Evolutionary conservation across 2,113 vertebrate genomes (phyloP), one percentile per base, ranked within the genome.

Genomic region (Channa argus): DNA sequence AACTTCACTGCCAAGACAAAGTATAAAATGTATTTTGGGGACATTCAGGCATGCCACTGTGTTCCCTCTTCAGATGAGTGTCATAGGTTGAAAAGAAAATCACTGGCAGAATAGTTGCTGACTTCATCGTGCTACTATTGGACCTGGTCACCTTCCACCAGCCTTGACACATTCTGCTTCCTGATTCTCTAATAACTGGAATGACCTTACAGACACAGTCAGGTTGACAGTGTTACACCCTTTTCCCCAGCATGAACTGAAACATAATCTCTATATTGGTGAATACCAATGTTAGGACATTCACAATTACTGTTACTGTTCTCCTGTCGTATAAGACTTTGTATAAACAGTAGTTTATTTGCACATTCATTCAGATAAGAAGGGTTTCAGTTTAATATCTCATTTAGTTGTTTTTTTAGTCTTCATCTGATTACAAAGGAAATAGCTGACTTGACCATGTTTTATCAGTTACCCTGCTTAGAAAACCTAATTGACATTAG

Each of bases 21-120:
- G 44, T 46, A 64, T 58, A 37, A 44, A 46, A 73, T 82, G 44
- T 68, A 79, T 81, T 83, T 87, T 77, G 66, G 74, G 80, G 71
- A 64, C 71, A 73, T 55, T 75, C 55, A 80, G 74, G 33, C 69
- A 56, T 38, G 36, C 52, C 73, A 33, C 38, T 38, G 63, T 24
- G 2, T 54, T 65, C 60, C 61, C 76, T 65, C 54, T 53, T 70
- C 36, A 4, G 60, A 62, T 44, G 36, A 3, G 39, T 69, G 66
- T 71, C 72, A 73, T 9, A 70, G 70, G 71, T 60, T 69, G n/a
- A 73, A 46, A 49, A 45, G 71, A 83, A 80, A 86, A 73, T 77
- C 50, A 63, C 1, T 1, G 36, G 55, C 52, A 50, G 45, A 69
- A 77, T 63, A 71, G 46, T 80, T 58, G 50, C 63, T 85, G 82